Conservation (phyloP, 2,113 vertebrate genomes). For the Zosterops japonicus region DNA sequence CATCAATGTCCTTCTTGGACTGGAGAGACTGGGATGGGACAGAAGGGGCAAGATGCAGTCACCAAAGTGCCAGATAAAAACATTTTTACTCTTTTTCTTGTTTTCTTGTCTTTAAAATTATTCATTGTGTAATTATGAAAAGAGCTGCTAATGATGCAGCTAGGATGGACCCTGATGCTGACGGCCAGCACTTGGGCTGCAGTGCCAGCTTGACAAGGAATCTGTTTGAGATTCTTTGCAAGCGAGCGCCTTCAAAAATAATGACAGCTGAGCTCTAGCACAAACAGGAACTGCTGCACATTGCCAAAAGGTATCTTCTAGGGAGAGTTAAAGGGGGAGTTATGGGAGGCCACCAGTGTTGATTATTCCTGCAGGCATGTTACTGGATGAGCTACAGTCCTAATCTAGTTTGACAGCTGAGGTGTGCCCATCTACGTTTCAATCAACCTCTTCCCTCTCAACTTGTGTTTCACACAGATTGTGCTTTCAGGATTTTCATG, state of each 20-base stretch:
- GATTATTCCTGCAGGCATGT: background rate
- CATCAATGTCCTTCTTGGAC: background rate
- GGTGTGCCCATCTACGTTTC: background rate
- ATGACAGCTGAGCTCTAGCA: background rate
- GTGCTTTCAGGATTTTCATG: background rate
- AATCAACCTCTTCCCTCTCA: background rate
- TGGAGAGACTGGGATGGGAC: background rate
- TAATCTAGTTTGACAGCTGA: background rate
- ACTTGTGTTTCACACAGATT: background rate
- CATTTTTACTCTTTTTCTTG: background rate
- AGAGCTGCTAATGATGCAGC: background rate
- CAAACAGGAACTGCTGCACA: background rate
- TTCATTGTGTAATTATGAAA: background rate
- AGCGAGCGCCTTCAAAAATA: background rate
- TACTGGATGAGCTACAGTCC: background rate
- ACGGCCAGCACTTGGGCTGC: background rate
- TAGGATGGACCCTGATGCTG: background rate
- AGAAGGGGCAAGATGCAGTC: background rate
- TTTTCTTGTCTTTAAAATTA: background rate
- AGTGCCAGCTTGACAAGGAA: rapidly evolving
- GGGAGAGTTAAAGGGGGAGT: background rate
- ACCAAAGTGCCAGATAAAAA: background rate
- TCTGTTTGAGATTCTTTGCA: background rate
- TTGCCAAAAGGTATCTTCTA: background rate
- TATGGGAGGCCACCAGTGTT: background rate